Conservation (phyloP, 2,113 vertebrate genomes). For the Carollia perspicillata region DNA sequence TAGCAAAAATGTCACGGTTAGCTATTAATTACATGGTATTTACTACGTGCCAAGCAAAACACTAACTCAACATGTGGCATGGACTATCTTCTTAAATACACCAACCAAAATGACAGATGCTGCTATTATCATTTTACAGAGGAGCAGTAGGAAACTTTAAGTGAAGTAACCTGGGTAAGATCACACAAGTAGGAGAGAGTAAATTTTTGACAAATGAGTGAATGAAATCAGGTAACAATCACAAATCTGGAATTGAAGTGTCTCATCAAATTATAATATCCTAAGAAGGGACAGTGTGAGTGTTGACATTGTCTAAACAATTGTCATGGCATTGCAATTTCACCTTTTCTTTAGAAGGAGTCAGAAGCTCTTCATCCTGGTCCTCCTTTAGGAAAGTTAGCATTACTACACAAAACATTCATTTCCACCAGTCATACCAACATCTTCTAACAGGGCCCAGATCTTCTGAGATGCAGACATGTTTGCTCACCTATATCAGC, state of each 20-base stretch:
- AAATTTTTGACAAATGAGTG: not conserved
- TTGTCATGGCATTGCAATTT: not conserved
- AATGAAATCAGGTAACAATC: not conserved
- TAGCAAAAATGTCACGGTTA: not conserved
- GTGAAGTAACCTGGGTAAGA: not conserved
- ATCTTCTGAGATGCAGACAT: not conserved
- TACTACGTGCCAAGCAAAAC: not conserved
- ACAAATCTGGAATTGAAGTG: slow-evolving; percentile 16
- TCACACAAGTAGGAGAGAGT: not conserved
- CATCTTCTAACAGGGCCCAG: not conserved
- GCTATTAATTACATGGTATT: not conserved
- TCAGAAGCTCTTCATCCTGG: not conserved
- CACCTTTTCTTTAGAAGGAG: slow-evolving; percentile 10
- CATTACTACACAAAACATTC: not conserved
- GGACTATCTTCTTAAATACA: not conserved
- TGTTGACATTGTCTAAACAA: slow-evolving; percentile 19
- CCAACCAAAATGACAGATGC: not conserved
- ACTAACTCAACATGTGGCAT: not conserved
- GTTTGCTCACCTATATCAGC: not conserved
- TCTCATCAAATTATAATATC: not conserved
- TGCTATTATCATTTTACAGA: not conserved
- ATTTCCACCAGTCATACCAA: not conserved
- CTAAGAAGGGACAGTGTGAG: not conserved
- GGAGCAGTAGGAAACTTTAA: not conserved
- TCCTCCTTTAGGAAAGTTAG: not conserved